A percentile compares a stretch with the other conserved stretches of the same genome.
Evolutionary conservation across 2,797 vertebrate species (phyloP).

Genomic region (Pogoniulus pusillus): DNA sequence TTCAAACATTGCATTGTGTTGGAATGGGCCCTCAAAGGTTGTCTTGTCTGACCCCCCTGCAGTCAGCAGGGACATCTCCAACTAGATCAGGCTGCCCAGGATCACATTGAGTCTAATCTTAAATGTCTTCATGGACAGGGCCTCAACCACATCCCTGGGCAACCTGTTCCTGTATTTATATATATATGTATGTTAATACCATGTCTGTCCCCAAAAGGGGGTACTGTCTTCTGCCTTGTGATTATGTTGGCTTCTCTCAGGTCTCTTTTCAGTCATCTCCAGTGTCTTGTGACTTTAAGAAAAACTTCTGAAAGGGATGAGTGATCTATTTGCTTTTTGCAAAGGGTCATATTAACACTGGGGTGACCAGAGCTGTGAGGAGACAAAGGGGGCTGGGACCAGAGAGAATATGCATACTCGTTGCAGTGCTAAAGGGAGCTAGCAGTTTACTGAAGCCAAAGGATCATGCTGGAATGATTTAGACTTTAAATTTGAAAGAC

Average conservation of each 20-base stretch:
- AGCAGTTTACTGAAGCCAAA: slow-evolving; percentile 7
- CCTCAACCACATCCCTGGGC: too few relatives aligned
- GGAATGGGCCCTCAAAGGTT: too few relatives aligned
- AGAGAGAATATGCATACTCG: fast-evolving
- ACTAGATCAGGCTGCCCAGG: too few relatives aligned
- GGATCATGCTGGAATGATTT: not conserved
- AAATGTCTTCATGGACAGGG: too few relatives aligned
- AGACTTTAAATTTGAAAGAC: slow-evolving; percentile 5
- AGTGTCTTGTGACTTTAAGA: not conserved
- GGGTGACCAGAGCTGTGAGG: not conserved
- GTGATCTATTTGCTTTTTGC: not conserved
- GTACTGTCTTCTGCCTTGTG: not conserved
- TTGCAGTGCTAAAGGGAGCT: not conserved
- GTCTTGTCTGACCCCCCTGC: too few relatives aligned
- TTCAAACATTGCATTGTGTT: too few relatives aligned
- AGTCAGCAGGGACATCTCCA: too few relatives aligned
- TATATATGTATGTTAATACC: not conserved
- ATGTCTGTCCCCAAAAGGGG: not conserved
- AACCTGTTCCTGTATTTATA: too few relatives aligned
- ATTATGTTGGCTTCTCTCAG: not conserved
- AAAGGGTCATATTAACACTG: not conserved
- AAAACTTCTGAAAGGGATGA: not conserved
- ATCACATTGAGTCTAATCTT: too few relatives aligned
- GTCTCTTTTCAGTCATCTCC: not conserved
- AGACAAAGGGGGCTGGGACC: not conserved